Evolutionary conservation across 2,888 invertebrate species (phyloP), one percentile per base, ranked within the genome.

Genomic region (Caenorhabditis sp.): DNA sequence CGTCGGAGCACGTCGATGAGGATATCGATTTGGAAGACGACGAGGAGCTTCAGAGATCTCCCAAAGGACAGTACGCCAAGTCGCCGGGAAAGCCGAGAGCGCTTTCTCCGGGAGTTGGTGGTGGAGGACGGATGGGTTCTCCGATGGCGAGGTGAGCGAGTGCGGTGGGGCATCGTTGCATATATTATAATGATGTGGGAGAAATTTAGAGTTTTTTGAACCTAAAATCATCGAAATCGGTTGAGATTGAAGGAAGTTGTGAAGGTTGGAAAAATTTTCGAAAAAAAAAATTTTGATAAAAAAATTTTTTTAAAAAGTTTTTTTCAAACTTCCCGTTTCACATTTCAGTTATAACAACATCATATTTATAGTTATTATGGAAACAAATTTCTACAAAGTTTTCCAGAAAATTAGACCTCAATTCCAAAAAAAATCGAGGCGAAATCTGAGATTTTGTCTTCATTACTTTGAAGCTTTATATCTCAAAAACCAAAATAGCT

Each of bases 1-100:
- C 68, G 2, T 68, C 68, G 22, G 68, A 68, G 22, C 68, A 68
- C 38, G 68, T 68, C 14, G 38, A 68, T 38, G 68, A 68, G 22
- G 68, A 54, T 10, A 22, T 68, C 22, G 54, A 54, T 14, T 38
- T 54, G 22, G 68, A 51, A 22, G 54, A 38, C 0, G 38, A 68
- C 1, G 35, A 38, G 14, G 56, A 56, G 10, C 51, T 10, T 2
- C 16, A 63, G 12, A 44, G 64, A 64, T 47, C 47, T 7, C 28
- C 47, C 10, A 28, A 12, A 51, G 14, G 10, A 5, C 49, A 31
- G 0, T 1, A 12, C 16, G 49, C 66, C 10, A 22, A 35, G 8
- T 66, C 66, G 4, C 61, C 61, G 0, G 54, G 12, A 2, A 6
- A 19, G 2, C 47, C 47, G 1, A 22, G 22, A 51, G 28, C 51